These are phyloP conservation scores for Drosophila mercatorum DNA, from an alignment of 2,888 invertebrate genomes.

Conservation along the genomic window DNA sequence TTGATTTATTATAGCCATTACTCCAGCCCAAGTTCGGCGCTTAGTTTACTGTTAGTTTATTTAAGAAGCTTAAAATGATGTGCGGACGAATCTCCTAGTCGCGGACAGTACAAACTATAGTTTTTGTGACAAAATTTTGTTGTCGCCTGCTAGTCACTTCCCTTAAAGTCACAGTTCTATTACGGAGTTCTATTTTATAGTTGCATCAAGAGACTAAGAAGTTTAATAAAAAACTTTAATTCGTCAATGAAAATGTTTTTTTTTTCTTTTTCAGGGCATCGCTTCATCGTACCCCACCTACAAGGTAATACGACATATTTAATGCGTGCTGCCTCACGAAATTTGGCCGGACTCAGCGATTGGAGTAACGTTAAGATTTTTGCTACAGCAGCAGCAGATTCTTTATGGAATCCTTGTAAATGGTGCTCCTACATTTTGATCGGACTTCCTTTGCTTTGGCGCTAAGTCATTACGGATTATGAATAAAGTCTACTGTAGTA, in stretches of 20 bases:
- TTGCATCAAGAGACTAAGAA: neutral
- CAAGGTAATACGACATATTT: slow-evolving; percentile 86
- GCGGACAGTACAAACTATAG: too few species aligned
- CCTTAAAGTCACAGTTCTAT: too few species aligned
- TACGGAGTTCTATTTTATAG: too few species aligned
- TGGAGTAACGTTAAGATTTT: slow-evolving; percentile 83
- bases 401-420: slow-evolving; percentile 40
- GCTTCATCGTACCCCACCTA: slow-evolving; percentile 85
- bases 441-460: slow-evolving; percentile 45
- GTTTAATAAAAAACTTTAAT: neutral
- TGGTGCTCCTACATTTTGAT: slow-evolving; percentile 10
- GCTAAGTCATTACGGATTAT: slow-evolving; percentile 32
- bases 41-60: too few species aligned
- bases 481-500: slow-evolving; percentile 27
- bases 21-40: too few species aligned
- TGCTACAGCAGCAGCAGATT: slow-evolving; percentile 77
- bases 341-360: slow-evolving; percentile 86
- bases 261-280: slow-evolving; percentile 82
- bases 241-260: too few species aligned
- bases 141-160: too few species aligned
- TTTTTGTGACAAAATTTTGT: too few species aligned
- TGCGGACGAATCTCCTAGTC: too few species aligned
- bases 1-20: too few species aligned
- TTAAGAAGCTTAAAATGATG: too few species aligned
- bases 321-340: slow-evolving; percentile 86